Evolutionary conservation across 2,797 vertebrate genomes (phyloP).

Genomic region (Aphelocoma californica): DNA sequence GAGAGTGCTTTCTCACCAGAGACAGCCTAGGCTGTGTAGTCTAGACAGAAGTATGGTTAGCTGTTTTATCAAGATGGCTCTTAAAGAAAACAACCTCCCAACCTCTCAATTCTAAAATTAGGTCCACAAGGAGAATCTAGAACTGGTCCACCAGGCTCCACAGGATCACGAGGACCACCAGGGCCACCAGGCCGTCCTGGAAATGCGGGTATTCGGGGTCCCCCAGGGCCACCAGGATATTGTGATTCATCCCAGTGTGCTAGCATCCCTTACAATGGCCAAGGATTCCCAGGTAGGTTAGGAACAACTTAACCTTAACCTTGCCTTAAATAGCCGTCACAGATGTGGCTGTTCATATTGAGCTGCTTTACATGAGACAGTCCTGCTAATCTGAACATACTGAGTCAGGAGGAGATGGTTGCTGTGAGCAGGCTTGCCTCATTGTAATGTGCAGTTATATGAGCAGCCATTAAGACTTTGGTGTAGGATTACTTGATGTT

Average conservation of each 20-base stretch:
- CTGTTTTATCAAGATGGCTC: constrained; percentile 44
- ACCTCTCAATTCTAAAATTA: constrained; percentile 68
- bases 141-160: constrained; percentile 85
- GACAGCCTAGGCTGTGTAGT: constrained; percentile 75
- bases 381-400: background rate
- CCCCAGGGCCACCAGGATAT: constrained; percentile 89
- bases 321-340: background rate
- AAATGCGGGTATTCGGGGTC: constrained; percentile 86
- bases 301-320: background rate
- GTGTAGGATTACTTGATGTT: background rate
- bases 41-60: constrained; percentile 60
- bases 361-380: constrained; percentile 14
- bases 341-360: background rate
- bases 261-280: constrained; percentile 95
- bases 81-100: constrained; percentile 58
- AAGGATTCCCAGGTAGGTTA: constrained; percentile 91
- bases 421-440: background rate
- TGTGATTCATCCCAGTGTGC: constrained; percentile 97
- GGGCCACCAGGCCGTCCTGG: constrained; percentile 91
- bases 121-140: constrained; percentile 91
- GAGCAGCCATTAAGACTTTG: background rate
- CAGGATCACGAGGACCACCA: constrained; percentile 86
- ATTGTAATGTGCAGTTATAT: background rate
- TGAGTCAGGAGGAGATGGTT: background rate
- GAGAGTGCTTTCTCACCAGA: constrained; percentile 75